Evolutionary conservation across 1,140 invertebrate genomes (phyloP), one percentile per base, ranked within the genome.

Genomic region (Drosophila truncata): DNA sequence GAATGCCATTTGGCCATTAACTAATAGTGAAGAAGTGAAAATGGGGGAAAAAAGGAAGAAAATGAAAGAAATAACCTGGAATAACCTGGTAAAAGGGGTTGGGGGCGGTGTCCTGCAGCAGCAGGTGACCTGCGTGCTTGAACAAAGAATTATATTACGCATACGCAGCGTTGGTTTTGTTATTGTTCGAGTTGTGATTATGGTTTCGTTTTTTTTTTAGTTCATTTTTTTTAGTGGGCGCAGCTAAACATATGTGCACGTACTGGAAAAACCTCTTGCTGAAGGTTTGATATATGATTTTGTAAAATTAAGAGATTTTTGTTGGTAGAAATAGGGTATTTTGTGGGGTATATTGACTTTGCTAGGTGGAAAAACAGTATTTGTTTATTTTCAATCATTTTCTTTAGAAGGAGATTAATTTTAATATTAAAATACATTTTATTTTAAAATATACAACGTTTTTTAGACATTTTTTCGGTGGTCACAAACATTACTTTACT

Each of bases 1-100:
- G 60, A 81, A 72, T 67, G 79, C 77, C 85, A 77, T 88, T 73
- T 70, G 80, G 80, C 55, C 84, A 87, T 87, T 88, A 87, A 69
- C 77, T 80, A 67, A 66, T 67, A 59, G 42, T 13, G 20, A 29
- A 13, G 2, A 8, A 20, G n/a, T n/a, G 13, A 27, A 11, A 37
- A n/a, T 1, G 20, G 11, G 11, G 10, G 35, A 14, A 23, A 57
- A 16, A 14, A 9, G 20, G 2, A 8, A 18, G 18, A 44, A 44
- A 44, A 11, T 1, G n/a, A n/a, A n/a, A n/a, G n/a, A n/a, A n/a
- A n/a, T n/a, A n/a, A n/a, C n/a, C 2, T 23, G 42, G 20, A 14
- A 46, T 16, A 42, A 9, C 14, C 0, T 0, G n/a, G 4, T 13
- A 37, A 37, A 16, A 6, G 41, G 18, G 13, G 49, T 18, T 7